Conservation (phyloP, 2,888 invertebrate species). For the Drosophila cyrtoloma region DNA sequence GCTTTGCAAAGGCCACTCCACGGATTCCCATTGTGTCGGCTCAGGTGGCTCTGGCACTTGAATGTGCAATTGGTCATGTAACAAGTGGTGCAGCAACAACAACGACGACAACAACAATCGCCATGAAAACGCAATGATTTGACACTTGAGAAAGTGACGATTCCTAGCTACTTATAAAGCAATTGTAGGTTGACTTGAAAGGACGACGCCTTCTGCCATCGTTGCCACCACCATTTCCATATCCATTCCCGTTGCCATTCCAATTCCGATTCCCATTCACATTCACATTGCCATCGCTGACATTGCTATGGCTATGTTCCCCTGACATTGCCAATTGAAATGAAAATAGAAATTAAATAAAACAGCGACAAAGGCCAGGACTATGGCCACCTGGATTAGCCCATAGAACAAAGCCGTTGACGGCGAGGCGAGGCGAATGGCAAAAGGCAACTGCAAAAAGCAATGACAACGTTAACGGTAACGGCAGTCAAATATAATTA, state of each 20-base stretch:
- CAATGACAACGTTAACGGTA: conserved; percentile 32
- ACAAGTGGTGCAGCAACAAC: conserved; percentile 40
- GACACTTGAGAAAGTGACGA: conserved; percentile 66
- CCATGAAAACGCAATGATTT: conserved; percentile 63
- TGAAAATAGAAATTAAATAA: conserved; percentile 72
- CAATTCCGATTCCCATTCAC: background rate
- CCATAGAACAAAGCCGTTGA: conserved; percentile 38
- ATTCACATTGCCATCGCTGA: background rate
- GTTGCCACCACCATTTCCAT: conserved; percentile 8
- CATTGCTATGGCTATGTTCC: conserved; percentile 27
- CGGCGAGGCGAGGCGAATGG: background rate
- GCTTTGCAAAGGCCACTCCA: conserved; percentile 17
- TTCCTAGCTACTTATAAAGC: conserved; percentile 44
- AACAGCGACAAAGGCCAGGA: conserved; percentile 53
- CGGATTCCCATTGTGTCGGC: conserved; percentile 45
- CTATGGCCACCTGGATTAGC: conserved; percentile 76
- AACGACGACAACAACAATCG: conserved; percentile 29
- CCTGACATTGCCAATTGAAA: conserved; percentile 60
- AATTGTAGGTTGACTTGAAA: conserved; percentile 59
- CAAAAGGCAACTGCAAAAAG: conserved; percentile 5
- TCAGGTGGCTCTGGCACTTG: conserved; percentile 59
- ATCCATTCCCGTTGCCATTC: conserved; percentile 1
- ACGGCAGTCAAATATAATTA: conserved; percentile 81
- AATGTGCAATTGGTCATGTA: conserved; percentile 76
- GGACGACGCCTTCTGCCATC: conserved; percentile 26